These are phyloP conservation scores for Drosophila kuntzei DNA, from an alignment of 2,888 invertebrate genomes.

Conservation along the genomic window DNA sequence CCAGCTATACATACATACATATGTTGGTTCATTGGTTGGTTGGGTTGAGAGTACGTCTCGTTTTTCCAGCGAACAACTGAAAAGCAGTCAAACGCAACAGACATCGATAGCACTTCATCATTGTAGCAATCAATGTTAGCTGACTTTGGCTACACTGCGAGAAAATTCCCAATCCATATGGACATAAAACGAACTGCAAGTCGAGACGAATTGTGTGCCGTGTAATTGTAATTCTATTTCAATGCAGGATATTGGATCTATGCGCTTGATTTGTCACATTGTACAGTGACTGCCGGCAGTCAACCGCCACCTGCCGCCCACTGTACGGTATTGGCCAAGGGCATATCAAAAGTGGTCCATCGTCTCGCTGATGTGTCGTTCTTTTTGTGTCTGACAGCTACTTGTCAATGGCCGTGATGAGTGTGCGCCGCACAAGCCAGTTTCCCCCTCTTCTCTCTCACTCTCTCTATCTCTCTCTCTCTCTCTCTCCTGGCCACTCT, in stretches of 20 bases:
- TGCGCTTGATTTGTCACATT: conserved; percentile 78
- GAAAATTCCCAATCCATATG: conserved; percentile 35
- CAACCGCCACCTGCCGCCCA: neutral
- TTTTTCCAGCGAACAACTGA: conserved; percentile 74
- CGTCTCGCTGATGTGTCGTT: conserved; percentile 50
- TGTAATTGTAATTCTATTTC: conserved; percentile 75
- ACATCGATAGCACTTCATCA: conserved; percentile 79
- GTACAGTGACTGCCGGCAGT: conserved; percentile 30
- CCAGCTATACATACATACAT: neutral
- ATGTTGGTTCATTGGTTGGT: conserved; percentile 14
- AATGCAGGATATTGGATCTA: conserved; percentile 78
- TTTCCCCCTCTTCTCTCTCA: no score
- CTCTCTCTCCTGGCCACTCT: neutral
- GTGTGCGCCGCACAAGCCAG: conserved; percentile 54
- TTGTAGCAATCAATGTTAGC: conserved; percentile 66
- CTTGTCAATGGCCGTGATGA: conserved; percentile 79
- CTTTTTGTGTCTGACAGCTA: conserved; percentile 71
- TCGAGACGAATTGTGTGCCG: conserved; percentile 33
- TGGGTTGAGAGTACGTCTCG: conserved; percentile 22
- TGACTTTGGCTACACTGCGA: conserved; percentile 53
- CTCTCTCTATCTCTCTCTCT: neutral
- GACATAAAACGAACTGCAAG: neutral
- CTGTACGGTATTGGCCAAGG: conserved; percentile 43
- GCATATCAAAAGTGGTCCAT: conserved; percentile 71
- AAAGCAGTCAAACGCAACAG: conserved; percentile 79